Evolutionary conservation across 2,888 invertebrate species (phyloP).

Genomic region (Platycheirus rosarum): DNA sequence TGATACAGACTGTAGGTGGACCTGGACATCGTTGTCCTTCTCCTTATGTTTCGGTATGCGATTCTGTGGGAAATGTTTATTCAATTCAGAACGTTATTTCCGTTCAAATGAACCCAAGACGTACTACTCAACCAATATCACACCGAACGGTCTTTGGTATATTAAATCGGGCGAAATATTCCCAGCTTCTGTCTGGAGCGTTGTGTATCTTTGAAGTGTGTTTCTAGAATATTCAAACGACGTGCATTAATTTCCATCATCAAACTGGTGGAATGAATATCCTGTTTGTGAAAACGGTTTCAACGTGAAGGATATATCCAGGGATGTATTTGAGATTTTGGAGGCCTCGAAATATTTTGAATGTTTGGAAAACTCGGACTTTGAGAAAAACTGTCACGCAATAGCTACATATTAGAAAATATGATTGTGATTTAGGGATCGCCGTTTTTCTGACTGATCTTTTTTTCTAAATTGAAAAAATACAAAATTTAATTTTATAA

Average conservation of each 20-base stretch:
- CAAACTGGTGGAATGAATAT: slow-evolving; percentile 48
- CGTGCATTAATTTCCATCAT: slow-evolving; percentile 66
- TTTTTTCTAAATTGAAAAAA: no score
- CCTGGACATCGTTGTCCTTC: slow-evolving; percentile 36
- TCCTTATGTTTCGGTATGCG: slow-evolving; percentile 54
- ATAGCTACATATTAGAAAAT: no score
- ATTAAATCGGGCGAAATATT: slow-evolving; percentile 50
- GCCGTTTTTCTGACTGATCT: no score
- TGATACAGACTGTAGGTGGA: background rate
- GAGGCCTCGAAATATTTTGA: background rate
- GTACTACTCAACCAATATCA: background rate
- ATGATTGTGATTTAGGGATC: no score
- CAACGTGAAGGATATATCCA: background rate
- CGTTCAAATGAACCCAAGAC: slow-evolving; percentile 51
- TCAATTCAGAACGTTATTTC: slow-evolving; percentile 65
- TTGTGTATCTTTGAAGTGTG: slow-evolving; percentile 59
- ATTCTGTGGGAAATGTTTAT: slow-evolving; percentile 67
- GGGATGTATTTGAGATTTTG: background rate
- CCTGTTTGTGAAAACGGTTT: slow-evolving; percentile 12
- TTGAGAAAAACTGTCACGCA: no score
- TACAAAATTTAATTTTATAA: no score
- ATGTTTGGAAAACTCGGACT: no score
- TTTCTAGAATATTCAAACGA: slow-evolving; percentile 31
- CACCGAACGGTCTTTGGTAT: slow-evolving; percentile 15
- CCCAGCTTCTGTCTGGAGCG: slow-evolving; percentile 22